A percentile compares a stretch with the other conserved stretches of the same genome.
phyloP scores from a whole-genome alignment of 2,113 vertebrate genomes.

The Tonatia bakeri region DNA sequence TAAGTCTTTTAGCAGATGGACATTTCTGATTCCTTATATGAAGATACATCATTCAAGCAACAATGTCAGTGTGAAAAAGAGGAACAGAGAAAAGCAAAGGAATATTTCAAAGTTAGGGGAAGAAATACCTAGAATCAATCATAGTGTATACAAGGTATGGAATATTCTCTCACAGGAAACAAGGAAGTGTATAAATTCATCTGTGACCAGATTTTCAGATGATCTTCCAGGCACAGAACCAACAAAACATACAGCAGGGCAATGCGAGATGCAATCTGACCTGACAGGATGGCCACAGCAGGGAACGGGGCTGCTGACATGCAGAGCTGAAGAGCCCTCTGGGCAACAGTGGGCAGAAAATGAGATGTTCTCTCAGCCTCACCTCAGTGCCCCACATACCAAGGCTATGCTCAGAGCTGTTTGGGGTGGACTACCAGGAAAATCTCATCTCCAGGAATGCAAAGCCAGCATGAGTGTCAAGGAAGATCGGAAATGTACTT shows the following conservation, averaged over 20 bases:
- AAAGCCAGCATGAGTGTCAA: background rate
- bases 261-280: slow-evolving; percentile 59
- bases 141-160: background rate
- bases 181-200: slow-evolving; percentile 9
- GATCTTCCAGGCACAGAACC: slow-evolving; percentile 26
- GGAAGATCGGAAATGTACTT: background rate
- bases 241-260: slow-evolving; percentile 36
- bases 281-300: slow-evolving; percentile 35
- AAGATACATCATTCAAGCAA: background rate
- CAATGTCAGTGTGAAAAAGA: background rate
- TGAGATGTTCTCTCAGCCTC: background rate
- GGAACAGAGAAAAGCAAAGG: background rate
- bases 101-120: background rate
- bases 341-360: slow-evolving; percentile 13
- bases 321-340: background rate
- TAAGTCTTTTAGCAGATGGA: background rate
- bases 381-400: background rate
- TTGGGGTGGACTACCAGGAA: background rate
- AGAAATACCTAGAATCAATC: background rate
- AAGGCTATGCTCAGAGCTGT: background rate
- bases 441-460: background rate
- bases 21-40: background rate
- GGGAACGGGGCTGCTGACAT: slow-evolving; percentile 17
- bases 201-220: slow-evolving; percentile 23
- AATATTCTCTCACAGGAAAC: background rate